phyloP scores from a whole-genome alignment of 2,888 invertebrate species.

The Sarcophaga carnaria region DNA sequence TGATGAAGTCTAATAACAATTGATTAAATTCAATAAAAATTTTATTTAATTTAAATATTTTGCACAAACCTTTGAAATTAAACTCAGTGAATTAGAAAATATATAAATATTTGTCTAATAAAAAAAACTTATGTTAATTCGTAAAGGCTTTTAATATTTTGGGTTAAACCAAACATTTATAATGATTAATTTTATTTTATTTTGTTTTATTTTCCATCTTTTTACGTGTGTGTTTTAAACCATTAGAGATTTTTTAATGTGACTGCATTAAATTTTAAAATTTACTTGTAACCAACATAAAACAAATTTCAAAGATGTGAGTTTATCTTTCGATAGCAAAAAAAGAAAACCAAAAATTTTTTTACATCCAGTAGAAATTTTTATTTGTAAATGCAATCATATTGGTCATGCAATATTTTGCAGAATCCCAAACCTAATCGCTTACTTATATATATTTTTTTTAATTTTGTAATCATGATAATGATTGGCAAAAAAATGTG shows the following conservation, averaged over 20 bases:
- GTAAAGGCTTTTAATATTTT: background rate
- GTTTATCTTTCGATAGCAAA: background rate
- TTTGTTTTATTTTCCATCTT: no score
- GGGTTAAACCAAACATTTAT: no score
- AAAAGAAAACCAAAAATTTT: background rate
- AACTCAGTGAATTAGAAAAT: background rate
- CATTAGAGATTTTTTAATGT: conserved; percentile 7
- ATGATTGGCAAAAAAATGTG: conserved; percentile 35
- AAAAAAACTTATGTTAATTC: no score
- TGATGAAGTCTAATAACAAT: no score
- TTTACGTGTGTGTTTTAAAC: no score
- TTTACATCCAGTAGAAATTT: conserved; percentile 36
- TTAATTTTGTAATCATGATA: conserved; percentile 17
- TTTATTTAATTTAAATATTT: background rate
- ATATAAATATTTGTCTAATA: no score
- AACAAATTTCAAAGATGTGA: background rate
- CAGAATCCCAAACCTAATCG: conserved; percentile 21
- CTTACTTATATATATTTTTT: background rate
- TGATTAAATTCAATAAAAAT: no score
- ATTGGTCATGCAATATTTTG: conserved; percentile 23
- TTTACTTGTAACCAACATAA: conserved; percentile 17
- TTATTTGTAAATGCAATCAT: background rate
- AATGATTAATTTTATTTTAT: no score
- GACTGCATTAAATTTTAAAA: background rate
- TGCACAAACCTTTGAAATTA: background rate